Evolutionary conservation across 2,797 vertebrate species (phyloP).

Genomic region (Anguilla obscura): DNA sequence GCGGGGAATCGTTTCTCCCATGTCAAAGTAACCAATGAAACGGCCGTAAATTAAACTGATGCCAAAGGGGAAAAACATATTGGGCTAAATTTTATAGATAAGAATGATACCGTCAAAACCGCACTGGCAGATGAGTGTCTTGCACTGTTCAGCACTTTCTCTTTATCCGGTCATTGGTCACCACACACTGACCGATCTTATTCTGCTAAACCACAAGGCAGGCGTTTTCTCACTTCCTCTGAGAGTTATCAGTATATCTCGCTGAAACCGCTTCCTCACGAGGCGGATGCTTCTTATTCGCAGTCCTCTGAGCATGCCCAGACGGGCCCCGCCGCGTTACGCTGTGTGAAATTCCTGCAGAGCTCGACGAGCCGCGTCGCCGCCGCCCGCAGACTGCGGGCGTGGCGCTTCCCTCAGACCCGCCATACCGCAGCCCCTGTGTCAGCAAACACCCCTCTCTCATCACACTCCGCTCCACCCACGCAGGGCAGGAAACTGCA

Average conservation of each 20-base stretch:
- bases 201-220: not conserved
- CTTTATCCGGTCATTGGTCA: not conserved
- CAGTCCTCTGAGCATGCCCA: not conserved
- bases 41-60: not conserved
- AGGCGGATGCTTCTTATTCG: not conserved
- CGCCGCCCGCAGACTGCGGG: not conserved
- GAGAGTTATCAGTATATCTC: not conserved
- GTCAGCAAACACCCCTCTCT: not conserved
- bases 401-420: not conserved
- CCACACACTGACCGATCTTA: not conserved
- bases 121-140: not conserved
- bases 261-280: not conserved
- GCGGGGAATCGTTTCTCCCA: too few species aligned
- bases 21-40: not conserved
- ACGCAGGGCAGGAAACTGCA: not conserved
- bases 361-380: not conserved
- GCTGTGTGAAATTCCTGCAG: constrained; percentile 19
- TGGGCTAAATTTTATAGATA: not conserved
- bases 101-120: not conserved
- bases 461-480: not conserved
- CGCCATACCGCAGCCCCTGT: not conserved
- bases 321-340: not conserved
- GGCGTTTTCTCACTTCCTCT: not conserved
- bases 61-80: not conserved
- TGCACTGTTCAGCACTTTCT: not conserved